These are phyloP conservation scores for Epinephelus fuscoguttatus DNA, from an alignment of 2,113 vertebrate genomes.

Conservation along the genomic window DNA sequence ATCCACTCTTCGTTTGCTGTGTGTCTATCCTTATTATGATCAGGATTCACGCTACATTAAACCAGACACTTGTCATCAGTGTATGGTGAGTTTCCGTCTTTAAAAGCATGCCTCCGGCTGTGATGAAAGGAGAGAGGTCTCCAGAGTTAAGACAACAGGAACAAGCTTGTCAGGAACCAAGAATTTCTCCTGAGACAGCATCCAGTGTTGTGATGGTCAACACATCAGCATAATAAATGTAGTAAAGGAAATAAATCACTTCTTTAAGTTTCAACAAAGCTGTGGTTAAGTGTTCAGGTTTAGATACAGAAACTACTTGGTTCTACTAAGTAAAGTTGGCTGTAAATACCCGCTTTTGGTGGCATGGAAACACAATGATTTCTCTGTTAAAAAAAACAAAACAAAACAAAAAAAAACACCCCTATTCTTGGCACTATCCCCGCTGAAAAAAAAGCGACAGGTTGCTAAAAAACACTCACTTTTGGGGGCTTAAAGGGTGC, in stretches of 20 bases:
- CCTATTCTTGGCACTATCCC: no score
- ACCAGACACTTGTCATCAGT: slow-evolving; percentile 27
- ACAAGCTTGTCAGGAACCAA: slow-evolving; percentile 47
- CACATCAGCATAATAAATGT: background rate
- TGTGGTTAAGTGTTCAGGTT: no score
- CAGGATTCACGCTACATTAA: slow-evolving; percentile 51
- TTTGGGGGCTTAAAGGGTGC: no score
- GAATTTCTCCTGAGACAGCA: slow-evolving; percentile 48
- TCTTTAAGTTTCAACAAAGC: no score
- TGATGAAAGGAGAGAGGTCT: slow-evolving; percentile 60
- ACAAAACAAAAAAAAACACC: no score
- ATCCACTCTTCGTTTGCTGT: slow-evolving; percentile 3
- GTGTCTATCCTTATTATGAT: slow-evolving; percentile 24
- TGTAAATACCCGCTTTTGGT: no score
- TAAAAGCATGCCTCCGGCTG: slow-evolving; percentile 41
- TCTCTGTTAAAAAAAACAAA: no score
- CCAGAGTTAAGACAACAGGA: slow-evolving; percentile 60
- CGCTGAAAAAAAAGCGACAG: no score
- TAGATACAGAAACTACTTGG: no score
- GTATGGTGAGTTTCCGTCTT: slow-evolving; percentile 20
- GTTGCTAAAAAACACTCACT: no score
- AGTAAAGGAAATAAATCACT: background rate
- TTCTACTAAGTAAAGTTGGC: no score
- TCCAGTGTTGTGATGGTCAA: slow-evolving; percentile 27
- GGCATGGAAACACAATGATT: no score